Conservation (phyloP, 1,140 invertebrate species). For the Plutomurus gul region DNA sequence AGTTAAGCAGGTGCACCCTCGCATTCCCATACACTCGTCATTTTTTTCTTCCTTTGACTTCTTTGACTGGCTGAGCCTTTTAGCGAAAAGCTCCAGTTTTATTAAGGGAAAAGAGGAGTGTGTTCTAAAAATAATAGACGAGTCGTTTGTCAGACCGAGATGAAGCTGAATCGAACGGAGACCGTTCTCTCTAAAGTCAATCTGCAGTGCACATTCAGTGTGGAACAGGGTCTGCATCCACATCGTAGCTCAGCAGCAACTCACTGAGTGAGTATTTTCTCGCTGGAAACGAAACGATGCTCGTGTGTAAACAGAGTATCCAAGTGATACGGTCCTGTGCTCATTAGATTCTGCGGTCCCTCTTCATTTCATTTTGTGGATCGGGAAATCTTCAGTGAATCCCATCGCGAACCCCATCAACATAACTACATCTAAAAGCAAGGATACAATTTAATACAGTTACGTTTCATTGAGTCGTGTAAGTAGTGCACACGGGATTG, state of each 20-base stretch:
- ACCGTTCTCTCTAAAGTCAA: too few species aligned
- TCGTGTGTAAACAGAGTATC: not conserved
- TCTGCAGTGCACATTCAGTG: too few species aligned
- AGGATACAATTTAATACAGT: not conserved
- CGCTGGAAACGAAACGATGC: not conserved
- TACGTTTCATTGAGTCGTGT: not conserved
- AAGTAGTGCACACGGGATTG: constrained; percentile 1
- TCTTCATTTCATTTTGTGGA: not conserved
- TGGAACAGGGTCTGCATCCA: too few species aligned
- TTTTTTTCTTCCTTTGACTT: not conserved
- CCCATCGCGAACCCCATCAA: not conserved
- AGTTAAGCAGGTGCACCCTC: not conserved
- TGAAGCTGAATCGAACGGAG: too few species aligned
- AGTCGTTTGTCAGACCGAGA: too few species aligned
- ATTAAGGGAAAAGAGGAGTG: not conserved
- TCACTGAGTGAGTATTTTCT: not conserved
- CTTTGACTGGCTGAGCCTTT: not conserved
- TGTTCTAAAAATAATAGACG: too few species aligned
- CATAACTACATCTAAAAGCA: not conserved
- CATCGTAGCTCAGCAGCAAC: too few species aligned
- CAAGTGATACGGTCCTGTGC: not conserved
- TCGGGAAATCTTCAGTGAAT: not conserved
- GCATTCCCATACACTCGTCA: not conserved
- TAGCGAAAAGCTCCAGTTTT: not conserved
- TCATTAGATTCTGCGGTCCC: not conserved